Conservation (phyloP, 2,888 invertebrate genomes). For the Drosophila greeni region DNA sequence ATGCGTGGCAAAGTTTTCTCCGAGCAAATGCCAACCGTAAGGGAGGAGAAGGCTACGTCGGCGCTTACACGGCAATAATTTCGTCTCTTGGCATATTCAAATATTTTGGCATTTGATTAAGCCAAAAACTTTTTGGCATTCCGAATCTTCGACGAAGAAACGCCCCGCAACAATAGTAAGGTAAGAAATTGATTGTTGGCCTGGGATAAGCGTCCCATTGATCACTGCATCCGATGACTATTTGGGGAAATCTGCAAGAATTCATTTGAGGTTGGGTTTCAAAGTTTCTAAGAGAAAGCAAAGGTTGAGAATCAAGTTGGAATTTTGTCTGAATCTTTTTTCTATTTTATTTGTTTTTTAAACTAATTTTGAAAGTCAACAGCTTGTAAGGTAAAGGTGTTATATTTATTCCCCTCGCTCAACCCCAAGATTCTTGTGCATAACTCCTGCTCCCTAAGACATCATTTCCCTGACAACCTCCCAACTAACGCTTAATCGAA, state of each 20-base stretch:
- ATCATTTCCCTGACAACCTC: conserved; percentile 5
- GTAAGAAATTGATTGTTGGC: conserved; percentile 45
- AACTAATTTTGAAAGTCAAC: neutral
- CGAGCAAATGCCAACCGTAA: conserved; percentile 42
- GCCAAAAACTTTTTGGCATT: conserved; percentile 62
- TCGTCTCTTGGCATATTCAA: conserved; percentile 64
- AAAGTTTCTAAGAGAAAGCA: neutral
- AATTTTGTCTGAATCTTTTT: neutral
- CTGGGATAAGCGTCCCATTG: conserved; percentile 43
- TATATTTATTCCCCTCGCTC: neutral
- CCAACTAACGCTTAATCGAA: conserved; percentile 9
- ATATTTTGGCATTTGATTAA: conserved; percentile 73
- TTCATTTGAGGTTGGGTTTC: neutral
- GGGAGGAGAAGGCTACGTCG: neutral
- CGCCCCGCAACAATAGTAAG: conserved; percentile 9
- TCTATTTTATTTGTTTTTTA: neutral
- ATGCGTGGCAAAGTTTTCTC: conserved; percentile 67
- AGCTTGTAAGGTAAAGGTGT: neutral
- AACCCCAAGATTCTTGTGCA: neutral
- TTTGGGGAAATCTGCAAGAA: neutral
- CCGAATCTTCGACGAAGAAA: conserved; percentile 21
- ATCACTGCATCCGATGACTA: neutral
- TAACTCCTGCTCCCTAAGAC: neutral
- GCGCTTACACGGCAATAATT: conserved; percentile 56
- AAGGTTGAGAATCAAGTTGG: too few species aligned